Evolutionary conservation across 2,797 vertebrate species (phyloP).

Genomic region (Chloroceryle amazona): DNA sequence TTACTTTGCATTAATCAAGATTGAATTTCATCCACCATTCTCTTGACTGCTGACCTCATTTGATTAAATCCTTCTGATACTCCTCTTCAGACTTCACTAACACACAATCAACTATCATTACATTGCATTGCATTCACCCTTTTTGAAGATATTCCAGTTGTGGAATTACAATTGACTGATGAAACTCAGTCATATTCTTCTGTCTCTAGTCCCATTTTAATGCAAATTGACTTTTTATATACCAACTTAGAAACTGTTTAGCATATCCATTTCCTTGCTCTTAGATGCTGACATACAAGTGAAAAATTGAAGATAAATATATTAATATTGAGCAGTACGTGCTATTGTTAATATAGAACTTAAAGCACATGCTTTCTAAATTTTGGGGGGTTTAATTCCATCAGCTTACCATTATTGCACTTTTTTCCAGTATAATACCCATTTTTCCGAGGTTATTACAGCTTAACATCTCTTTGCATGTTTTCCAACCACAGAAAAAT

Average conservation of each 20-base stretch:
- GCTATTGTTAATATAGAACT: neutral
- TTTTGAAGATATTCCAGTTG: neutral
- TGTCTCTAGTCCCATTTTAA: neutral
- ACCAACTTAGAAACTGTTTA: neutral
- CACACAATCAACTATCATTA: neutral
- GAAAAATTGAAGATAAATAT: neutral
- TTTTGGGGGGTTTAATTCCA: neutral
- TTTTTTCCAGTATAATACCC: neutral
- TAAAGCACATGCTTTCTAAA: neutral
- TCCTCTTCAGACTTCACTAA: constrained; percentile 12
- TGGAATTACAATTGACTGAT: neutral
- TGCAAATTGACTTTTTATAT: neutral
- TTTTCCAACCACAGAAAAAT: neutral
- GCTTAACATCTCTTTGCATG: neutral
- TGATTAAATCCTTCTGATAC: constrained; percentile 30
- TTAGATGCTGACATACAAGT: neutral
- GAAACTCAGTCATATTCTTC: neutral
- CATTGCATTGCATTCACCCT: neutral
- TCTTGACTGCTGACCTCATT: constrained; percentile 34
- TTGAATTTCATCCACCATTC: constrained; percentile 54
- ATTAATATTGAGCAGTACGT: neutral
- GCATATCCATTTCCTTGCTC: neutral
- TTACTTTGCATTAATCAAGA: constrained; percentile 48
- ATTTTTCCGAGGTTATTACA: neutral
- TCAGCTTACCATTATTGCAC: neutral